Evolutionary conservation across 2,888 invertebrate genomes (phyloP), one percentile per base, ranked within the genome.

Genomic region (Carcina quercana): DNA sequence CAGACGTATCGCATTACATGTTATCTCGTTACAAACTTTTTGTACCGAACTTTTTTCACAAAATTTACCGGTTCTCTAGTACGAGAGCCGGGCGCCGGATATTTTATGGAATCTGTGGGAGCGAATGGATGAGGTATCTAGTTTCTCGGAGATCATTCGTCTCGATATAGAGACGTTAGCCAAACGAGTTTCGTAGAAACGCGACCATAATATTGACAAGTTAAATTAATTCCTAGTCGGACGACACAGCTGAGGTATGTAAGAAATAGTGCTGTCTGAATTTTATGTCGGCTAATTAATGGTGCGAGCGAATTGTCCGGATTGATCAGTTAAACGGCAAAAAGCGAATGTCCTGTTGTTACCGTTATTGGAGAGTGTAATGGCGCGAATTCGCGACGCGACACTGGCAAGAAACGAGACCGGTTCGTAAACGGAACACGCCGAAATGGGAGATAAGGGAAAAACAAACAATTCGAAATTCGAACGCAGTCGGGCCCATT

Each of bases 1-100:
- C 70, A 59, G 66, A 59, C 64, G 61, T 73, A 75, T 82, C 75
- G 62, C 74, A 71, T 82, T 80, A 76, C 80, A 61, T 55, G 66
- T 70, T 74, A 74, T 75, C 71, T 79, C 66, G 72, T 78, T 73
- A 71, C 74, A 62, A 50, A 57, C 54, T 50, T 68, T 67, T 69
- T 71, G 64, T 59, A 54, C 52, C 51, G 47, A 45, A 37, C 45
- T 53, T 52, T 45, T 62, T 60, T 57, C 47, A 64, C 61, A 56
- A 53, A 65, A 64, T 68, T 59, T 64, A 65, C 69, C 62, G 67
- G 64, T 65, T 61, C 19, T 49, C 60, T 57, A 58, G 53, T 53
- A 46, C 45, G 48, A 49, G 51, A 50, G 45, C 49, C 13, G 59
- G 61, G 64, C 62, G 65, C 59, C 66, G 61, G 66, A 60, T 68